phyloP scores from a whole-genome alignment of 2,888 invertebrate genomes.

The Plebejus argus region DNA sequence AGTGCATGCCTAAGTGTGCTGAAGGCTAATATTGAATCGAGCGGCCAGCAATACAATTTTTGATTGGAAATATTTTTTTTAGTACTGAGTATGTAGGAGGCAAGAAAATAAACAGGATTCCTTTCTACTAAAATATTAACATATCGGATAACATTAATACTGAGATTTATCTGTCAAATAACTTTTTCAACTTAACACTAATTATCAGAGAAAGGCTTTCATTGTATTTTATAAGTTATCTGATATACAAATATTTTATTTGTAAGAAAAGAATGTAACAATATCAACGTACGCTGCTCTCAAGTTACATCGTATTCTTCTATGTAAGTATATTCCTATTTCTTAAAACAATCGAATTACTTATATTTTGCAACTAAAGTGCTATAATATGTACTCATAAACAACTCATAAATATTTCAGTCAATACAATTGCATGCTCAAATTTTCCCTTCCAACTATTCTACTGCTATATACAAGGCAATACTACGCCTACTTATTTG shows the following conservation, averaged over 20 bases:
- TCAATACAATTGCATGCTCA: not conserved
- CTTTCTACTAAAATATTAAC: not conserved
- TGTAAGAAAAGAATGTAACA: no score
- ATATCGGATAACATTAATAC: not conserved
- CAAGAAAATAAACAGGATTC: not conserved
- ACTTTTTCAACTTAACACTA: no score
- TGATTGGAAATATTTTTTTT: not conserved
- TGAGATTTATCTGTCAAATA: no score
- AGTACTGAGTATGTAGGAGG: not conserved
- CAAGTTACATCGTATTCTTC: no score
- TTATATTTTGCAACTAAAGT: not conserved
- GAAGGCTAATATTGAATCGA: not conserved
- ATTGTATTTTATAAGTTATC: no score
- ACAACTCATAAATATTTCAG: slow-evolving; percentile 12
- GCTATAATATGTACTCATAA: no score
- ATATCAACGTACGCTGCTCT: no score
- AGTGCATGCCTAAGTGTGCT: not conserved
- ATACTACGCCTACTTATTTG: not conserved
- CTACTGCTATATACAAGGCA: slow-evolving; percentile 4
- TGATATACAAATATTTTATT: no score
- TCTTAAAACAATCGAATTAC: not conserved
- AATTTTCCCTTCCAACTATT: not conserved
- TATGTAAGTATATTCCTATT: not conserved
- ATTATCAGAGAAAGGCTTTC: no score
- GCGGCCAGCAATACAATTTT: not conserved